Evolutionary conservation across 2,888 invertebrate genomes (phyloP).

Genomic region (Lasioglossum calceatum): DNA sequence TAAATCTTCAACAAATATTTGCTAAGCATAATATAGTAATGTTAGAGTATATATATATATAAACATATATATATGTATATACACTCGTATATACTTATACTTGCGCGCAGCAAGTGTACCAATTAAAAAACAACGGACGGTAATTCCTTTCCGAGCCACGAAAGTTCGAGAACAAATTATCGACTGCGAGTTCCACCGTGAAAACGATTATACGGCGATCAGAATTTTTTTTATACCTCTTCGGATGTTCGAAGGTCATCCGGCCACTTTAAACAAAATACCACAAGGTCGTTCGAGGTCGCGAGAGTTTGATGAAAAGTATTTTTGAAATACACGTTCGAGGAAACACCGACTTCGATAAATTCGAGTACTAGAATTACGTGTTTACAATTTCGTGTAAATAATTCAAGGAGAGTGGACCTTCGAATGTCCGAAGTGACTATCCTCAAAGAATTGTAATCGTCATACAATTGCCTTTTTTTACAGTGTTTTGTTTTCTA

Average conservation of each 20-base stretch:
- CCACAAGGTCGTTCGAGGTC: neutral
- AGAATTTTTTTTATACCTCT: neutral
- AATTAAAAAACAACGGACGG: neutral
- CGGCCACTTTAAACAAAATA: neutral
- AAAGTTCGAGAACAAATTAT: neutral
- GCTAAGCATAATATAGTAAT: constrained; percentile 79
- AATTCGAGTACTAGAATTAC: neutral
- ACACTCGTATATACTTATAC: neutral
- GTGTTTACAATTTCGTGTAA: neutral
- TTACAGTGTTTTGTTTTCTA: neutral
- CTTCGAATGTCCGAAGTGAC: neutral
- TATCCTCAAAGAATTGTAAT: neutral
- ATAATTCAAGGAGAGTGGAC: neutral
- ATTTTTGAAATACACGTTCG: neutral
- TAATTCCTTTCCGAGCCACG: neutral
- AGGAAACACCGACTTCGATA: neutral
- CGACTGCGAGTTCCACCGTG: neutral
- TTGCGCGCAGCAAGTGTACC: neutral
- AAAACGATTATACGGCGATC: neutral
- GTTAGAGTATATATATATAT: constrained; percentile 72
- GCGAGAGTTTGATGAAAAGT: neutral
- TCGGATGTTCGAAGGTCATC: neutral
- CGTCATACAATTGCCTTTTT: neutral
- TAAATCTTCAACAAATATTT: constrained; percentile 80
- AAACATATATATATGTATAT: neutral